Evolutionary conservation across 2,797 vertebrate genomes (phyloP).

Genomic region (Ceryle rudis): DNA sequence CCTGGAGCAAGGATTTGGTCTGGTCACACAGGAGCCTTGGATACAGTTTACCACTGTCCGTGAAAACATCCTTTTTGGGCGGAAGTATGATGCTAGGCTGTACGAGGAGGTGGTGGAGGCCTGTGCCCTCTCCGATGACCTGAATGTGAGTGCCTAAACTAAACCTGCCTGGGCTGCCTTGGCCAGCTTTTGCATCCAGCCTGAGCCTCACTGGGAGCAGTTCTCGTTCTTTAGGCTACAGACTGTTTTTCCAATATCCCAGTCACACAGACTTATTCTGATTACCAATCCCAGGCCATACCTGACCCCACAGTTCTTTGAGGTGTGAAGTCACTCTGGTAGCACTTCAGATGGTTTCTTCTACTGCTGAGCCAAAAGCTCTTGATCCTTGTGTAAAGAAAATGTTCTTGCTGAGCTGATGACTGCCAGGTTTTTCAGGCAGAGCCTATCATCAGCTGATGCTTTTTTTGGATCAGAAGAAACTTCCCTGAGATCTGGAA

Average conservation of each 20-base stretch:
- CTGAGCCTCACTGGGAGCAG: not conserved
- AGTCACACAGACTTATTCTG: not conserved
- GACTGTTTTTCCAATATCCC: not conserved
- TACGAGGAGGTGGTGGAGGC: conserved; percentile 90
- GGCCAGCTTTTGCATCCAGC: not conserved
- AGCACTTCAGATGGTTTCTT: not conserved
- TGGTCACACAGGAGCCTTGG: conserved; percentile 94
- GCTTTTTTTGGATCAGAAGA: not conserved
- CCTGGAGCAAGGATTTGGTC: conserved; percentile 87
- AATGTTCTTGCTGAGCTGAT: not conserved
- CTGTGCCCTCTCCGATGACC: conserved; percentile 91
- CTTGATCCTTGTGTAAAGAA: not conserved
- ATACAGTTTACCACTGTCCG: conserved; percentile 92
- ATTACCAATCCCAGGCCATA: not conserved
- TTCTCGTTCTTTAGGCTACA: not conserved
- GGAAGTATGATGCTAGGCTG: conserved; percentile 80
- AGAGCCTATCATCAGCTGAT: not conserved
- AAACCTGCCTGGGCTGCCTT: not conserved
- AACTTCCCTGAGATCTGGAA: not conserved
- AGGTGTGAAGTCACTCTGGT: not conserved
- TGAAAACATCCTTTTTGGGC: conserved; percentile 95
- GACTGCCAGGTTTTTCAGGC: not conserved
- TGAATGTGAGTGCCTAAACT: conserved; percentile 83
- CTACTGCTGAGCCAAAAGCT: not conserved
- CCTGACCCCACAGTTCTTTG: not conserved